Evolutionary conservation across 2,113 vertebrate species (phyloP).

Genomic region (Neotragus moschatus): DNA sequence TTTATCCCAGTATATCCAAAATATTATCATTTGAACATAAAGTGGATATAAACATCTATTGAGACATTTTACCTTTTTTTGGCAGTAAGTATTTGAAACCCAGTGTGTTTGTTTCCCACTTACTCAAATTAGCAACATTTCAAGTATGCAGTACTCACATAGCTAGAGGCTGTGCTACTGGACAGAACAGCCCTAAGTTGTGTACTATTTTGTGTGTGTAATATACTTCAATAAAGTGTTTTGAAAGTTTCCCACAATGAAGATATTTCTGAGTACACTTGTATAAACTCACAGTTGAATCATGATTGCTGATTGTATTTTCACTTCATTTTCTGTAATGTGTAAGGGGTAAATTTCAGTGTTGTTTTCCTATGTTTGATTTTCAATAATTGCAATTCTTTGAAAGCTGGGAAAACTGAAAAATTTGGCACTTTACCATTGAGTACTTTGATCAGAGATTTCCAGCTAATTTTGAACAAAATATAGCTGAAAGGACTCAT

Average conservation of each 20-base stretch:
- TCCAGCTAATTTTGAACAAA: conserved; percentile 6
- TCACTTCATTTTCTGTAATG: not conserved
- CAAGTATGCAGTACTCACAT: not conserved
- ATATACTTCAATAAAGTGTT: not conserved
- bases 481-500: not conserved
- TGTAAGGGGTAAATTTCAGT: not conserved
- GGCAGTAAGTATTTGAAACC: not conserved
- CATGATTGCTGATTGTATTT: not conserved
- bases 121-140: not conserved
- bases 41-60: not conserved
- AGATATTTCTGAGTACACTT: not conserved
- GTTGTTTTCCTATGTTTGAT: not conserved
- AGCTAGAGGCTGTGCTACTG: not conserved
- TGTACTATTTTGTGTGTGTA: not conserved
- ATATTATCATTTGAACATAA: not conserved
- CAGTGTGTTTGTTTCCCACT: not conserved
- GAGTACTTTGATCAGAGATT: not conserved
- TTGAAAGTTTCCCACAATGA: not conserved
- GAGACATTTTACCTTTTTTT: not conserved
- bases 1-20: not conserved
- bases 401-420: not conserved
- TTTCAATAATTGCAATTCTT: not conserved
- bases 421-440: not conserved
- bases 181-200: not conserved
- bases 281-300: not conserved